These are phyloP conservation scores for Mormyrops attenuatus DNA, from an alignment of 2,797 vertebrate genomes.

Conservation along the genomic window DNA sequence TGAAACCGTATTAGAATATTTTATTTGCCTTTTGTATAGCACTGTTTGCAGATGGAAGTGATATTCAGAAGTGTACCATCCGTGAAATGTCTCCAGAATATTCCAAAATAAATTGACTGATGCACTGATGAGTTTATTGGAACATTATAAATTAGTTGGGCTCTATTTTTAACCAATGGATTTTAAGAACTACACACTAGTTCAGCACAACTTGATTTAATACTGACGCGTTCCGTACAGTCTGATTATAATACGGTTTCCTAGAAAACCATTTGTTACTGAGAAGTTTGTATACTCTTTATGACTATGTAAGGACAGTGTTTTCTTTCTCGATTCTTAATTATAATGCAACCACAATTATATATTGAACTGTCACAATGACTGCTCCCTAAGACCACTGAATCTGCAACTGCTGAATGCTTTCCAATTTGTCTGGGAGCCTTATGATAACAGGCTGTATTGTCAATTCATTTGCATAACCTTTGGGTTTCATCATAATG, in stretches of 20 bases:
- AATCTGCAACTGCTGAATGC: conserved; percentile 24
- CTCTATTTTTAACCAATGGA: background rate
- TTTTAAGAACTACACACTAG: background rate
- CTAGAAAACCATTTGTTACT: conserved; percentile 44
- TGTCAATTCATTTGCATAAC: conserved; percentile 43
- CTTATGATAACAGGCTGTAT: conserved; percentile 50
- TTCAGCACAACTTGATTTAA: conserved; percentile 15
- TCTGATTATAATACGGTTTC: conserved; percentile 25
- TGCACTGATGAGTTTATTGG: background rate
- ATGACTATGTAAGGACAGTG: conserved; percentile 49
- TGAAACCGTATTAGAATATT: background rate
- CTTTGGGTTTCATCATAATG: background rate
- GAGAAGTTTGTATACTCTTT: conserved; percentile 45
- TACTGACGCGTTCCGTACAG: conserved; percentile 27
- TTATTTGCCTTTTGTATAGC: background rate
- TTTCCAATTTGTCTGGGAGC: conserved; percentile 46
- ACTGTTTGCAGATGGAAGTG: background rate
- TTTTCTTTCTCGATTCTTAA: conserved; percentile 49
- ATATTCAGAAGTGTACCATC: background rate
- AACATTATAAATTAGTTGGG: background rate
- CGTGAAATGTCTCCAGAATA: background rate
- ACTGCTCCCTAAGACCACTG: conserved; percentile 52
- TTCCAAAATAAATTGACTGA: background rate
- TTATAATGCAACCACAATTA: conserved; percentile 59
- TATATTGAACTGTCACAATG: conserved; percentile 47